Evolutionary conservation across 1,140 invertebrate genomes (phyloP), one percentile per base, ranked within the genome.

Genomic region (Drosophila athabasca): DNA sequence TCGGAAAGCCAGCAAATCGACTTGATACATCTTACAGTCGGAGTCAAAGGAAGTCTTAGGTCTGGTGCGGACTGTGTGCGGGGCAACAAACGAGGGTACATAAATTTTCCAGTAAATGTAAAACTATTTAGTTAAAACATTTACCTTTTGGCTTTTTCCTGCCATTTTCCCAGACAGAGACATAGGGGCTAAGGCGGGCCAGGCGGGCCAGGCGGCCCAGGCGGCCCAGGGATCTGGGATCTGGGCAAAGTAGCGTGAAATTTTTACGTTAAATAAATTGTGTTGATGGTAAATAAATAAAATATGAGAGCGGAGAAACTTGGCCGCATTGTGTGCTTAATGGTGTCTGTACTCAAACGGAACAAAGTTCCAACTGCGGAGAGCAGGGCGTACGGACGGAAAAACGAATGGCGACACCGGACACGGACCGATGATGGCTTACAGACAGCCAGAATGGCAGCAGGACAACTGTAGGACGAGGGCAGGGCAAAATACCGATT

Each of bases 91-190:
- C 24, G 50, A 17, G 41, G n/a, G 44, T 51, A 65, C 73, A 83
- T 83, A 68, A 72, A 84, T 84, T 79, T 71, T 64, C 53, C n/a
- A 64, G 57, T 57, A 65, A 84, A 68, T 62, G 66, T 87, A 75
- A 87, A 85, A 87, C 78, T 87, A 87, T 87, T 87, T 88, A 88
- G 78, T 74, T 66, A 53, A 82, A 88, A 76, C 62, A 71, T 73
- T 84, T 68, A 52, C 48, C 48, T 44, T 31, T 55, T 24, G 22
- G 44, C 13, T 11, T 46, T 8, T 15, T 26, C 6, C 52, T 43
- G 8, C 19, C 11, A 13, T 24, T 24, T 17, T 24, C n/a, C 19
- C 17, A 53, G 31, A n/a, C 1, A 11, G 4, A 11, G 1, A 11
- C 17, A 39, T 11, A 11, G 11, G 11, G 35, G 4, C 35, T 39